Percentiles rank a stretch among this genome's conserved stretches.
These are phyloP conservation scores for Desmophyllum pertusum DNA, from an alignment of 92 coral and sea anemone species.

Conservation along the genomic window DNA sequence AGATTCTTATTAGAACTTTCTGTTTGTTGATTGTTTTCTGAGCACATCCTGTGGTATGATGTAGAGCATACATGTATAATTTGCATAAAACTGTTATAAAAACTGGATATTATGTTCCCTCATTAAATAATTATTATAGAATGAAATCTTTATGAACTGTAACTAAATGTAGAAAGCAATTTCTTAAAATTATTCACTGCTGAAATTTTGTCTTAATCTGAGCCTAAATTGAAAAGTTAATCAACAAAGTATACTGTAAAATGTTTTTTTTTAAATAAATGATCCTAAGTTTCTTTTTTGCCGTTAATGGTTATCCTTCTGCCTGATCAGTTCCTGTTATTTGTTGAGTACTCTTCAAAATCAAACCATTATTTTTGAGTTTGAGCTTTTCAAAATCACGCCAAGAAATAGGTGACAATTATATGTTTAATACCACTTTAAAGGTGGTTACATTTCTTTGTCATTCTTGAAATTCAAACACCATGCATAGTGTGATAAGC, in stretches of 20 bases:
- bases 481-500: neutral
- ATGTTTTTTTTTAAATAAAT: too few species aligned
- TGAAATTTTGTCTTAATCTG: neutral
- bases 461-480: neutral
- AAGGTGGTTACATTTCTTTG: neutral
- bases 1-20: neutral
- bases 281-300: neutral
- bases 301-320: neutral
- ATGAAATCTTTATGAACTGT: neutral
- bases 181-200: neutral
- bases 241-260: too few species aligned
- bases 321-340: neutral
- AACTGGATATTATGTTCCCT: neutral
- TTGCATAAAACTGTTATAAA: neutral
- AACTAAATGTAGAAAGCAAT: neutral
- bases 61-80: neutral
- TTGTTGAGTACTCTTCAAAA: neutral
- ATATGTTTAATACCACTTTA: too few species aligned
- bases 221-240: neutral
- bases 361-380: neutral
- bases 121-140: neutral
- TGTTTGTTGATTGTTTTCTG: neutral
- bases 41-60: neutral
- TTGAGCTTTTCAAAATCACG: neutral
- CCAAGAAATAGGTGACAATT: neutral